These are phyloP conservation scores for Zootermopsis nevadensis DNA, from an alignment of 2,888 invertebrate species.

Conservation along the genomic window DNA sequence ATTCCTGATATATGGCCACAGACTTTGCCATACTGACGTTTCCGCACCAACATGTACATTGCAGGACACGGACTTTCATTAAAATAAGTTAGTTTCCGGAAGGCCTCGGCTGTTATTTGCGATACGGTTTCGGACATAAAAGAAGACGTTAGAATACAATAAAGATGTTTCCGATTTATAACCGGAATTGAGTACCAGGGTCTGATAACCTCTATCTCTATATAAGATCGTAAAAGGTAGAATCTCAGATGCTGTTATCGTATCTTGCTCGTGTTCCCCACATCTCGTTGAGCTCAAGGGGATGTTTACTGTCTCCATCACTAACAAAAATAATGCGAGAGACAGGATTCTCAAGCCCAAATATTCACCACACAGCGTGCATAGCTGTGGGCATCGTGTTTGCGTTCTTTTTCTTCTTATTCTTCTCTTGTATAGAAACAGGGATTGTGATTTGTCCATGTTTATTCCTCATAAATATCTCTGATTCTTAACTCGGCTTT, in stretches of 20 bases:
- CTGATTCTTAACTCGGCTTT: no score
- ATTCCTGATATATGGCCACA: no score
- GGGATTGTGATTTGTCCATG: neutral
- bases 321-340: conserved; percentile 6
- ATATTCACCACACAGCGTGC: neutral
- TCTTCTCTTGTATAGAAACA: neutral
- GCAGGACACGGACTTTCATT: no score
- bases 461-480: no score
- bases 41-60: no score
- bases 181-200: neutral
- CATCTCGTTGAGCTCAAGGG: neutral
- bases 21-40: no score
- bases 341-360: neutral
- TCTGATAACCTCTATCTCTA: conserved; percentile 3
- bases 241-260: neutral
- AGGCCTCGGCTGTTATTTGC: neutral
- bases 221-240: neutral
- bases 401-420: neutral
- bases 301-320: conserved; percentile 6
- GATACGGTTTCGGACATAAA: conserved; percentile 9
- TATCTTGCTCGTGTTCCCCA: neutral
- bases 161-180: conserved; percentile 7
- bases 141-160: conserved; percentile 4
- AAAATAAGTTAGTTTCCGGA: neutral
- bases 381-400: neutral